These are phyloP conservation scores for Caenorhabditis drosophilae DNA, from an alignment of 2,888 invertebrate genomes.

Conservation along the genomic window DNA sequence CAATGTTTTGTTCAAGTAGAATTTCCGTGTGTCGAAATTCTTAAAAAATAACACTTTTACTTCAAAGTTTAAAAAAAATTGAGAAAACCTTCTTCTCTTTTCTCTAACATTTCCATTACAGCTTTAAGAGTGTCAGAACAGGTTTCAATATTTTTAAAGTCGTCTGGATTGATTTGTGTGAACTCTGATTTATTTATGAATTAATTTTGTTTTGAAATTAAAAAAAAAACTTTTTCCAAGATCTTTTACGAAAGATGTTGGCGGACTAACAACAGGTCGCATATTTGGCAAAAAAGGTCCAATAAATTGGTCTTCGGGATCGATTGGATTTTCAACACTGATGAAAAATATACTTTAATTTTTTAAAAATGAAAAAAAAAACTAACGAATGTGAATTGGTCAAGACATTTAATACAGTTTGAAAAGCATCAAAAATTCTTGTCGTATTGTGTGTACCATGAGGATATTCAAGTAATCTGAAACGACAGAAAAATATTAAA, in stretches of 20 bases:
- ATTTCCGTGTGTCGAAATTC: not conserved
- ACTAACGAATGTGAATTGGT: no score
- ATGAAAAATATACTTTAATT: no score
- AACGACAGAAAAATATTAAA: not conserved
- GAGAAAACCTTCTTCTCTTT: not conserved
- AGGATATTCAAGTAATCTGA: not conserved
- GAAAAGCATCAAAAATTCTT: slow-evolving; percentile 1
- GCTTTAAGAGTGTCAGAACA: not conserved
- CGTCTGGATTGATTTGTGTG: not conserved
- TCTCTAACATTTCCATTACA: not conserved
- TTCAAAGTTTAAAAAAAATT: not conserved
- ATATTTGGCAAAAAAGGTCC: no score
- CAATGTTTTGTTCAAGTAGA: slow-evolving; percentile 1
- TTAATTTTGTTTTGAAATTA: not conserved
- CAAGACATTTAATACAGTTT: slow-evolving; percentile 1
- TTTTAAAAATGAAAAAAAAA: no score
- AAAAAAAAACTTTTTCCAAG: slow-evolving; percentile 1
- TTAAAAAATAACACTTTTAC: not conserved
- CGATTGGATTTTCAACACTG: no score
- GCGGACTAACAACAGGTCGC: no score
- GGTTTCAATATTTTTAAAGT: not conserved
- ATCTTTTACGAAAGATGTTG: slow-evolving; percentile 1
- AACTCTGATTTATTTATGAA: not conserved
- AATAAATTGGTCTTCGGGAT: no score
- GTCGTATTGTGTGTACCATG: not conserved